Base-by-base conservation (phyloP, 2,888 invertebrate species). In the Ametastegia equiseti region DNA sequence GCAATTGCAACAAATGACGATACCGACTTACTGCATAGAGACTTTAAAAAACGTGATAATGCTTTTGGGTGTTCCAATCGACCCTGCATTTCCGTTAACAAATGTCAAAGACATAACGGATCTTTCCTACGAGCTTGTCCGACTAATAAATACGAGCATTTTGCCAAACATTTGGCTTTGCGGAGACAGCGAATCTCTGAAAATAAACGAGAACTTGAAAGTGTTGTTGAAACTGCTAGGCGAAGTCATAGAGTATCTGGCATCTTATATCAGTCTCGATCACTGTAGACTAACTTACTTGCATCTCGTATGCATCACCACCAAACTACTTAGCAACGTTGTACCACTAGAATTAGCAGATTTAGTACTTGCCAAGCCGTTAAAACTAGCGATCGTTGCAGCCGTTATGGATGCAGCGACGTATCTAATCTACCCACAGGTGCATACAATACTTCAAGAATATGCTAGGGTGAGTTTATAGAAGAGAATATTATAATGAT, bases 121-220 rank as follows among this genome's bases (percentile, higher is more conserved):
- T 69, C 79, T 90, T 39, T 82, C 85, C 0, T 86, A 87, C 19
- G 91, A 93, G 83, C 89, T 94, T 0, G 89, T 94, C 2, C 90
- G 92, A 67, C 90, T 95, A 80, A 88, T 95, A 77, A 88, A 92
- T 30, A 91, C 93, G 47, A 94, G 94, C 86, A 90, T 95, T 0
- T 92, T 90, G 86, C 93, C 93, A 27, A 88, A 90, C 50, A 93
- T 95, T 83, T 95, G 95, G 95, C 89, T 91, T 13, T 88, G 88
- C 30, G 85, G 84, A 6, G 88, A 91, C 36, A 83, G 80, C 6
- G 80, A 87, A 23, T 88, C 89, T 4, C 80, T 87, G 2, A 89
- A 87, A 82, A 85, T 90, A 39, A 88, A 84, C 3, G 88, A 90
- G 63, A 86, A 88, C 39, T 80, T 91, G 19, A 90, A 89, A 83